Evolutionary conservation across 2,888 invertebrate genomes (phyloP).

Genomic region (Thecophora atra): DNA sequence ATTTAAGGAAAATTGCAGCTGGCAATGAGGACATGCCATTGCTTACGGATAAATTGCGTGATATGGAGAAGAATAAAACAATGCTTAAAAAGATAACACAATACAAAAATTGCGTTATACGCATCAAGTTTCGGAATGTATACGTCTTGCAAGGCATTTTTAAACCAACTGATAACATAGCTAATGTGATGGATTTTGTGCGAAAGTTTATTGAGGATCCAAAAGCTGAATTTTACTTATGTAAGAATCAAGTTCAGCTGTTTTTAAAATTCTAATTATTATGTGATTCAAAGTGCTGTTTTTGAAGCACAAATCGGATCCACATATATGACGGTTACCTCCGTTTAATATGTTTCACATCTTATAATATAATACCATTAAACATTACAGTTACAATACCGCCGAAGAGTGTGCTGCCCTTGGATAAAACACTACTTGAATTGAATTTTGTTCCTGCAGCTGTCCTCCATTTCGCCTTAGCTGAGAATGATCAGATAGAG

Average conservation of each 20-base stretch:
- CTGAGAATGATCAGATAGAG: conserved; percentile 60
- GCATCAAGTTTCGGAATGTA: conserved; percentile 88
- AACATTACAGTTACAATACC: conserved; percentile 78
- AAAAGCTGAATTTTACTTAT: conserved; percentile 78
- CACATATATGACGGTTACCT: no score
- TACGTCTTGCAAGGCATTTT: conserved; percentile 89
- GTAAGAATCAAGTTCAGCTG: conserved; percentile 71
- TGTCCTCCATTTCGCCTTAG: conserved; percentile 76
- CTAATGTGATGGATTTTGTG: conserved; percentile 78
- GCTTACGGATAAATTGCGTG: conserved; percentile 73
- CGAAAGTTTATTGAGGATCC: conserved; percentile 74
- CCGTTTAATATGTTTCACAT: no score
- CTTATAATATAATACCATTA: not conserved
- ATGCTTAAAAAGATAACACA: conserved; percentile 71
- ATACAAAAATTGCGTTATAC: conserved; percentile 81
- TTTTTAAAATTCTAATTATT: no score
- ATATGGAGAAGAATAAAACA: conserved; percentile 70
- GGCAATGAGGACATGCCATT: conserved; percentile 79
- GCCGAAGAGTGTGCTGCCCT: conserved; percentile 76
- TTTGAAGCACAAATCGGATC: no score
- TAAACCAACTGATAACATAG: conserved; percentile 77
- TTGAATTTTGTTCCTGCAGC: conserved; percentile 82
- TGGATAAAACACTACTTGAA: conserved; percentile 74
- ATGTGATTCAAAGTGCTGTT: no score
- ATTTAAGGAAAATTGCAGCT: conserved; percentile 74